phyloP scores from a whole-genome alignment of 1,140 invertebrate species.

The Scaptomyza pallida region DNA sequence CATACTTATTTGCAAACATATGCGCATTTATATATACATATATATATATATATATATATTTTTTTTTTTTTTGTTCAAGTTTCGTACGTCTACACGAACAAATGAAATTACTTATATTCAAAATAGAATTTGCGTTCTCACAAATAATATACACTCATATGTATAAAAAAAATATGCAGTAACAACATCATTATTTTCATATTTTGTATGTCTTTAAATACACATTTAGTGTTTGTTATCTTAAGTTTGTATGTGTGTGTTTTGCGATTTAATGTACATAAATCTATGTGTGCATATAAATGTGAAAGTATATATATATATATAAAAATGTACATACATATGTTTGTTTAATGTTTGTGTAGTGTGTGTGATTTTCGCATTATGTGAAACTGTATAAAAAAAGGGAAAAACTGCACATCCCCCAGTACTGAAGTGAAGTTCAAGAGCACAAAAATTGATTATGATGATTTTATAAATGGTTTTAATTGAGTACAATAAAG shows the following conservation, averaged over 20 bases:
- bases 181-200: no score
- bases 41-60: slow-evolving; percentile 3
- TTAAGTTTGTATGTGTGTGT: neutral
- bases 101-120: slow-evolving; percentile 26
- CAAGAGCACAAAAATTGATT: slow-evolving; percentile 73
- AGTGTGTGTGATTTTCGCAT: neutral
- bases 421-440: slow-evolving; percentile 63
- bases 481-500: slow-evolving; percentile 79
- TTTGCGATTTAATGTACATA: slow-evolving; percentile 7
- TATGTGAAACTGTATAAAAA: neutral
- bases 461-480: slow-evolving; percentile 72
- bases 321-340: neutral
- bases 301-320: neutral
- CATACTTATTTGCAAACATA: slow-evolving; percentile 9
- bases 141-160: no score
- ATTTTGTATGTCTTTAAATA: no score
- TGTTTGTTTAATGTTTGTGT: no score
- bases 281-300: slow-evolving; percentile 14
- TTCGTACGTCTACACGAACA: neutral
- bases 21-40: neutral
- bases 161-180: neutral
- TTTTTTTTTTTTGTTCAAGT: no score
- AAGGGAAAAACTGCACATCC: slow-evolving; percentile 61
- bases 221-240: slow-evolving; percentile 20
- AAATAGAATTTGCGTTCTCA: slow-evolving; percentile 43